phyloP scores from a whole-genome alignment of 2,888 invertebrate genomes.

The Omphaloscelis lunosa region DNA sequence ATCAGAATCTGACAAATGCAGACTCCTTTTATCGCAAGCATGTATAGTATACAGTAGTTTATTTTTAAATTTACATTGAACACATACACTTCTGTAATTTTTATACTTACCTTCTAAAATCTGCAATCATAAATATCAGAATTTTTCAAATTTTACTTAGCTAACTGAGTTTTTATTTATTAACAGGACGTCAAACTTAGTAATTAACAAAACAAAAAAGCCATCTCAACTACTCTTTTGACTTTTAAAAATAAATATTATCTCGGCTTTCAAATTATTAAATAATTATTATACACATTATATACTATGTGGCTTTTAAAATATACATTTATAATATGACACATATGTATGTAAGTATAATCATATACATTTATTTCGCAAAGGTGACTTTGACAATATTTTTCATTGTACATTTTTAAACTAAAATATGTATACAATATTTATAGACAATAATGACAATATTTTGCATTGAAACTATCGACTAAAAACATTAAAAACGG shows the following conservation, averaged over 20 bases:
- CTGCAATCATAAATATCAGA: background rate
- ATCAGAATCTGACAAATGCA: background rate
- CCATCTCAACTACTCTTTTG: background rate
- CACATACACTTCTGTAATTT: background rate
- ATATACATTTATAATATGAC: constrained; percentile 14
- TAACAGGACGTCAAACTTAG: background rate
- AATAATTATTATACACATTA: background rate
- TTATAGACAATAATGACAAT: constrained; percentile 58
- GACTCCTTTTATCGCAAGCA: background rate
- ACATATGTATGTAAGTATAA: constrained; percentile 10
- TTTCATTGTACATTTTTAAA: constrained; percentile 66
- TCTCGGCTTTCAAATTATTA: background rate
- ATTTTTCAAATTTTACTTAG: background rate
- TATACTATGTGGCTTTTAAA: constrained; percentile 5
- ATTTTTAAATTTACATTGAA: background rate
- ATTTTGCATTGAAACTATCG: constrained; percentile 20
- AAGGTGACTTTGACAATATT: constrained; percentile 88
- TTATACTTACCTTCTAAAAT: background rate
- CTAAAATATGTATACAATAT: constrained; percentile 43
- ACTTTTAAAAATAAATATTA: constrained; percentile 23
- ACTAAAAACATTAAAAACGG: too few relatives aligned
- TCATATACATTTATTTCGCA: constrained; percentile 70
- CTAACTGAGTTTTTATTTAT: background rate
- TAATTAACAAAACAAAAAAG: background rate
- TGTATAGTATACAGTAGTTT: background rate